phyloP scores from a whole-genome alignment of 2,888 invertebrate species.

The Ethmia dodecea region DNA sequence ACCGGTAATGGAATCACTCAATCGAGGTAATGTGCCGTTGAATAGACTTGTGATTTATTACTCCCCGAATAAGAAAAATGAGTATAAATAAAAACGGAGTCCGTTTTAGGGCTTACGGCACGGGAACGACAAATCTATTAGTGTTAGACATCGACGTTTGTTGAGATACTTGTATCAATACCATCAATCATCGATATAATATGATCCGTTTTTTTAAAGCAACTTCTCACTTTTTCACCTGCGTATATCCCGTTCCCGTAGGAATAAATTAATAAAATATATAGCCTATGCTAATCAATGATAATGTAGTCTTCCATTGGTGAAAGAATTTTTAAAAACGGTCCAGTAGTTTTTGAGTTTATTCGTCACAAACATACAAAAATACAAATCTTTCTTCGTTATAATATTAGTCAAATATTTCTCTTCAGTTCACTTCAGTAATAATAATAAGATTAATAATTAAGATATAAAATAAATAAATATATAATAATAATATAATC shows the following conservation, averaged over 20 bases:
- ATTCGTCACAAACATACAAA: too few species aligned
- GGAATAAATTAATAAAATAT: not conserved
- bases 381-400: too few species aligned
- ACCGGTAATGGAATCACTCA: slow-evolving; percentile 69
- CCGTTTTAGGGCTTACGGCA: slow-evolving; percentile 35
- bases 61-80: slow-evolving; percentile 69
- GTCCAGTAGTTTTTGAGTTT: too few species aligned
- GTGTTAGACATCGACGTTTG: not conserved
- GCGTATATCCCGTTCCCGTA: too few species aligned
- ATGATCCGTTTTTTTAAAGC: not conserved
- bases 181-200: not conserved
- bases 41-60: slow-evolving; percentile 67
- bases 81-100: slow-evolving; percentile 51
- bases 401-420: too few species aligned
- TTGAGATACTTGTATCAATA: not conserved
- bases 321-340: too few species aligned
- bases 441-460: too few species aligned
- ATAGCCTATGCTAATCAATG: too few species aligned
- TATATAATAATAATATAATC: too few species aligned
- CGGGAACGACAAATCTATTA: slow-evolving; percentile 22
- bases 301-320: too few species aligned
- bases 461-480: too few species aligned
- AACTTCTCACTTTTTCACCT: not conserved
- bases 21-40: slow-evolving; percentile 69
- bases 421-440: too few species aligned